Evolutionary conservation across 2,797 vertebrate genomes (phyloP).

Genomic region (Amblyopsis hoosieri): DNA sequence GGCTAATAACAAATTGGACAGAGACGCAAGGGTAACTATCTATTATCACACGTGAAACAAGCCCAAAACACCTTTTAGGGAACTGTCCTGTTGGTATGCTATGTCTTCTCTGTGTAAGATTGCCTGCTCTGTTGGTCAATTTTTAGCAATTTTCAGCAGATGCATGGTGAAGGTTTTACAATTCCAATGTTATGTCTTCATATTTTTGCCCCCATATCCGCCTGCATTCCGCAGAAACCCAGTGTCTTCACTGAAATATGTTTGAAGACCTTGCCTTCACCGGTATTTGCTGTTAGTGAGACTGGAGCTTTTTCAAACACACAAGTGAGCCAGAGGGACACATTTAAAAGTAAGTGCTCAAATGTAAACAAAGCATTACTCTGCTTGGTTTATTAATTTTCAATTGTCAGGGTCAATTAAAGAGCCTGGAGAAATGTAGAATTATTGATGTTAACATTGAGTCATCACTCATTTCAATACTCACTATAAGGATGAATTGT

Average conservation of each 20-base stretch:
- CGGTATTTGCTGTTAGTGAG: constrained; percentile 38
- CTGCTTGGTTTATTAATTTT: background rate
- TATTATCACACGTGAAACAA: background rate
- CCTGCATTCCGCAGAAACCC: constrained; percentile 23
- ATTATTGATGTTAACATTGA: background rate
- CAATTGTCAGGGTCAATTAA: background rate
- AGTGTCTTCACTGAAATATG: constrained; percentile 14
- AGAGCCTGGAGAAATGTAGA: background rate
- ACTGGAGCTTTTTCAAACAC: constrained; percentile 54
- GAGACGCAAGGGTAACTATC: constrained; percentile 12
- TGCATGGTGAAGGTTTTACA: constrained; percentile 10
- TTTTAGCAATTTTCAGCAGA: constrained; percentile 12
- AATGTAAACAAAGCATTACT: background rate
- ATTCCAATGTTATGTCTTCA: constrained; percentile 4
- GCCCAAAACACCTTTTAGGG: background rate
- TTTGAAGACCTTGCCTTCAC: constrained; percentile 40
- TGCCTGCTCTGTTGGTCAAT: background rate
- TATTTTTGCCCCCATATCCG: constrained; percentile 24
- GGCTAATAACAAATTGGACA: constrained; percentile 17
- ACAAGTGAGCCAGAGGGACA: background rate
- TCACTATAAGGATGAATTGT: background rate
- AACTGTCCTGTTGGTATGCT: constrained; percentile 1
- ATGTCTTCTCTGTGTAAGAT: background rate
- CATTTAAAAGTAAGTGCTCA: constrained; percentile 3
- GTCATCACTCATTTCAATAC: background rate